Percentiles rank a stretch among this genome's conserved stretches.
Evolutionary conservation across 1,140 invertebrate species (phyloP).

Genomic region (Drosophila navojoa): DNA sequence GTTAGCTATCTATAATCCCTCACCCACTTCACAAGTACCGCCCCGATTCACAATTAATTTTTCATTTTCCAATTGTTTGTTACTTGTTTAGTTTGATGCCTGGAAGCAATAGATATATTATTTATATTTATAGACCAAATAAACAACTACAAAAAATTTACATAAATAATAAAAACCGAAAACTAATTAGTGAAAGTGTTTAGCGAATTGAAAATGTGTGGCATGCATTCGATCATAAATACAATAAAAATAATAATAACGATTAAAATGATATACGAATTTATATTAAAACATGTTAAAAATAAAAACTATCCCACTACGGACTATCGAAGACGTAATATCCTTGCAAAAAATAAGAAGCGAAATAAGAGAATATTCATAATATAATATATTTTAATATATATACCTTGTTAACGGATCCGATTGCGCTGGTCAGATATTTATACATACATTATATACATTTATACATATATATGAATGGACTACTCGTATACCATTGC

Average conservation of each 20-base stretch:
- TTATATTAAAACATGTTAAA: neutral
- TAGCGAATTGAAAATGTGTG: slow-evolving; percentile 59
- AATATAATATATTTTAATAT: neutral
- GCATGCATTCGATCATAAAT: slow-evolving; percentile 58
- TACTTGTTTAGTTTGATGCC: slow-evolving; percentile 19
- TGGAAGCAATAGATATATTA: slow-evolving; percentile 12
- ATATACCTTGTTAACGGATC: neutral
- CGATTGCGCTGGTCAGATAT: neutral
- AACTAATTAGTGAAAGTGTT: slow-evolving; percentile 5
- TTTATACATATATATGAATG: too few species aligned
- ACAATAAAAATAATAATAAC: neutral
- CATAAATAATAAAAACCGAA: slow-evolving; percentile 19
- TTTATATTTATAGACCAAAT: slow-evolving; percentile 14
- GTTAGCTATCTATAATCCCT: slow-evolving; percentile 13
- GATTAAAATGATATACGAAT: neutral
- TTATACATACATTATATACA: too few species aligned
- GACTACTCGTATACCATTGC: neutral
- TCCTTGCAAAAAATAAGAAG: slow-evolving; percentile 1
- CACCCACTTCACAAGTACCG: neutral
- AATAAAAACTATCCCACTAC: neutral
- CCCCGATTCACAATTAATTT: neutral
- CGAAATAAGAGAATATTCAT: neutral
- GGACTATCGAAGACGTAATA: neutral
- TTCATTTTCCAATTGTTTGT: slow-evolving; percentile 6
- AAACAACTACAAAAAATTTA: neutral